These are phyloP conservation scores for Penaeus monodon DNA, from an alignment of 2,888 invertebrate species.

Conservation along the genomic window DNA sequence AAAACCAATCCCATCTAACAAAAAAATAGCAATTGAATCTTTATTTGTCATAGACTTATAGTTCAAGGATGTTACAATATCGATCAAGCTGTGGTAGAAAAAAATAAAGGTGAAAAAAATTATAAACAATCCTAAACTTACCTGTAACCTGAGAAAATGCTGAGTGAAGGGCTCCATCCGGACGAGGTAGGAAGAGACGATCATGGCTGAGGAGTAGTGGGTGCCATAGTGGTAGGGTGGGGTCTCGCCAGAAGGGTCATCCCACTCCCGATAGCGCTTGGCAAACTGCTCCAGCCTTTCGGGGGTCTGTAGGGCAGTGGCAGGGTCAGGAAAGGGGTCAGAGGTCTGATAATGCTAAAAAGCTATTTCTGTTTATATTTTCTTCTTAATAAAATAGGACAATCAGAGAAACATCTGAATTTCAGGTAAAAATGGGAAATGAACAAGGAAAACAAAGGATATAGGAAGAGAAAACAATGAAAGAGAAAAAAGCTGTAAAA, in stretches of 20 bases:
- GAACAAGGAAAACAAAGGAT: not conserved
- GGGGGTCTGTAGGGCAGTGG: constrained; percentile 78
- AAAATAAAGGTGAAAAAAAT: too few relatives aligned
- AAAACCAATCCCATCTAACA: too few relatives aligned
- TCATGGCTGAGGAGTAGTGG: constrained; percentile 99
- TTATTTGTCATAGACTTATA: too few relatives aligned
- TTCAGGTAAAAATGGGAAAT: not conserved
- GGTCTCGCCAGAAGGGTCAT: constrained; percentile 97
- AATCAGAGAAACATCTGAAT: too few relatives aligned
- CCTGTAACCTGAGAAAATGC: constrained; percentile 94
- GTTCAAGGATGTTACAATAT: too few relatives aligned
- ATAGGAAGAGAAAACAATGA: not conserved
- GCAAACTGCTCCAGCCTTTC: constrained; percentile 94
- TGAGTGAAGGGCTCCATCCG: constrained; percentile 98
- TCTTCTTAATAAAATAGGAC: too few relatives aligned
- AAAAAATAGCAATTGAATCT: too few relatives aligned
- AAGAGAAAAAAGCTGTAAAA: not conserved
- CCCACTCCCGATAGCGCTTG: constrained; percentile 95
- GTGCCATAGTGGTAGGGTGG: constrained; percentile 99
- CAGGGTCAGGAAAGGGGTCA: too few relatives aligned
- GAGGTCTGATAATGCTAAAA: too few relatives aligned
- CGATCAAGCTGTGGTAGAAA: too few relatives aligned
- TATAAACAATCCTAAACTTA: constrained; percentile 66
- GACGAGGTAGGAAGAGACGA: constrained; percentile 97
- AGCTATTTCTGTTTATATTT: too few relatives aligned